Percentiles rank a stretch among this genome's conserved stretches.
phyloP scores from a whole-genome alignment of 2,797 vertebrate genomes.

The Psittacula echo region DNA sequence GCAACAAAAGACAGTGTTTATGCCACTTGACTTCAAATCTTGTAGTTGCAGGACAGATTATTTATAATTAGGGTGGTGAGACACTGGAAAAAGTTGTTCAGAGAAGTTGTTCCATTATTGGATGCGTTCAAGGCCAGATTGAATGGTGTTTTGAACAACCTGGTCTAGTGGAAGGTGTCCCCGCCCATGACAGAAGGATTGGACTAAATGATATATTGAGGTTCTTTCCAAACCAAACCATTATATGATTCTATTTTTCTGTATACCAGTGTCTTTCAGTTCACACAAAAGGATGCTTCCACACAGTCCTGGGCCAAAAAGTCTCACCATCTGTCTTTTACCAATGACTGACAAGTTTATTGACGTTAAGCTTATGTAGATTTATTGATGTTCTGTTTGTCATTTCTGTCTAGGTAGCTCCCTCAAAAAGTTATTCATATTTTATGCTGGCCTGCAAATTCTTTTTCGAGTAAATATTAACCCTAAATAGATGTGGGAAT shows the following conservation, averaged over 20 bases:
- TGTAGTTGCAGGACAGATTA: background rate
- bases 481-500: background rate
- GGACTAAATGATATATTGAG: background rate
- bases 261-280: background rate
- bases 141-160: background rate
- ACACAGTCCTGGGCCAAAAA: background rate
- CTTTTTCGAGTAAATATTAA: background rate
- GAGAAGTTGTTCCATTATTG: background rate
- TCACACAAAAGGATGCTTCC: background rate
- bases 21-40: background rate
- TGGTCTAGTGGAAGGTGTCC: background rate
- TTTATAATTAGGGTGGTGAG: background rate
- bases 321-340: background rate
- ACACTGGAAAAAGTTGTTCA: background rate
- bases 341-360: background rate
- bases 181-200: background rate
- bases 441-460: background rate
- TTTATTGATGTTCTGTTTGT: background rate
- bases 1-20: background rate
- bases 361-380: background rate
- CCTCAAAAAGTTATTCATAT: background rate
- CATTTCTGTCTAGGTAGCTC: background rate
- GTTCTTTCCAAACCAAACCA: background rate
- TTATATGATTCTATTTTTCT: background rate
- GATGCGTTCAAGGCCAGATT: background rate